Base-by-base conservation (phyloP, 2,888 invertebrate species). In the Macaria notata region DNA sequence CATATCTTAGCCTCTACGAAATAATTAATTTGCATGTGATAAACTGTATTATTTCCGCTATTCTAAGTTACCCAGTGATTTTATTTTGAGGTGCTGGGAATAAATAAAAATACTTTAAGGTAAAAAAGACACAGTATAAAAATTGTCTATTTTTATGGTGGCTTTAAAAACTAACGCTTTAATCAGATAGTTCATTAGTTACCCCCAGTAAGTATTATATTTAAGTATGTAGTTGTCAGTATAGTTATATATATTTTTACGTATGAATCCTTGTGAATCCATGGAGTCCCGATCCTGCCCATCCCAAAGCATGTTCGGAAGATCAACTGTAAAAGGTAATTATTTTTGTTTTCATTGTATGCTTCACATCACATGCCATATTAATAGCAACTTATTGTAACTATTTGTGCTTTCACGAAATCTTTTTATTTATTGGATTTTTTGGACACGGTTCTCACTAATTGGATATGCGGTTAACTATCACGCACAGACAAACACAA, bases 271-370 rank as follows among this genome's bases (percentile, higher is more conserved):
- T 59, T 19, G 19, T 19, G 2, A 1, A 65, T 75, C 79, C 73
- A 65, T n/a, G 68, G 65, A 68, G 61, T 78, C 80, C 83, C 64
- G 3, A 75, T 79, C 74, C 78, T 62, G 60, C 83, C 52, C 69
- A 69, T 80, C 83, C 83, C 70, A 71, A 78, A 83, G 88, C 88
- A 88, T 88, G 88, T 83, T 84, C 79, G 84, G 87, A 85, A 85
- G 88, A 86, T 79, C 88, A 74, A 77, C 86, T 75, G 65, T 73
- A 65, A 65, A 80, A 88, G 89, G 89, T 89, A 89, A 82, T 79
- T 84, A 79, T 79, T 77, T 76, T 77, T 71, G 72, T 75, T 76
- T 81, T 78, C 69, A 73, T 71, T 75, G 66, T 71, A 69, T 9
- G 58, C 54, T 57, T 57, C 47, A 51, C 54, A 29, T 48, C 50